A percentile compares a stretch with the other conserved stretches of the same genome.
Conservation (phyloP, 2,888 invertebrate species). For the Agrochola lychnidis region DNA sequence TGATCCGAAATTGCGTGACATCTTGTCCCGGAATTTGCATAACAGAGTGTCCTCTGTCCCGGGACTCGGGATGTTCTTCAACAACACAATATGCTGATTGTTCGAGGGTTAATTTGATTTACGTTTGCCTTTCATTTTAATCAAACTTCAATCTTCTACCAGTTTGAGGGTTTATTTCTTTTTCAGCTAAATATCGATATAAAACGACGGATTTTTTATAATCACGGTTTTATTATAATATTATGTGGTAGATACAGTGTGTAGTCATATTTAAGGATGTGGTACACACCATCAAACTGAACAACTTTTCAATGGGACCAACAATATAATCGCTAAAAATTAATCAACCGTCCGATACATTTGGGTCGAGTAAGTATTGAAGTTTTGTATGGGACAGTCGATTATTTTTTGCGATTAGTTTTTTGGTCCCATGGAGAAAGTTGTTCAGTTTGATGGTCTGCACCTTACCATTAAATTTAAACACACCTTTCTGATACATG, state of each 20-base stretch:
- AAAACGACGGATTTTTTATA: neutral
- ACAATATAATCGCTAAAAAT: too few relatives aligned
- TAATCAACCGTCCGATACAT: too few relatives aligned
- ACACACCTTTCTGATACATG: too few relatives aligned
- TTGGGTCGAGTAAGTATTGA: too few relatives aligned
- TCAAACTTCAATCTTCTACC: conserved; percentile 1
- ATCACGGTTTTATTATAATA: neutral
- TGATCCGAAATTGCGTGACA: conserved; percentile 61
- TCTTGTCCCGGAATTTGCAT: conserved; percentile 73
- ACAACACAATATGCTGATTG: conserved; percentile 55
- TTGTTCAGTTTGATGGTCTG: too few relatives aligned
- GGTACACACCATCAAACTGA: too few relatives aligned
- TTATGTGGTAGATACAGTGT: neutral
- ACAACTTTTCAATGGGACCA: too few relatives aligned
- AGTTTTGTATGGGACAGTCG: too few relatives aligned
- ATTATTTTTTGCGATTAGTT: too few relatives aligned
- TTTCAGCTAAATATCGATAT: neutral
- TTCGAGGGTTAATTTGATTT: conserved; percentile 31
- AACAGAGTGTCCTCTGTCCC: conserved; percentile 55
- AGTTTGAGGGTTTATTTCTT: neutral
- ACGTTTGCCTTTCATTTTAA: neutral
- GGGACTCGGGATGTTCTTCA: conserved; percentile 35
- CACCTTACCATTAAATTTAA: too few relatives aligned
- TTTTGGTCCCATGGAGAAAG: too few relatives aligned
- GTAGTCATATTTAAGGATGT: too few relatives aligned